Evolutionary conservation across 2,113 vertebrate species (phyloP).

Genomic region (Morone chrysops): DNA sequence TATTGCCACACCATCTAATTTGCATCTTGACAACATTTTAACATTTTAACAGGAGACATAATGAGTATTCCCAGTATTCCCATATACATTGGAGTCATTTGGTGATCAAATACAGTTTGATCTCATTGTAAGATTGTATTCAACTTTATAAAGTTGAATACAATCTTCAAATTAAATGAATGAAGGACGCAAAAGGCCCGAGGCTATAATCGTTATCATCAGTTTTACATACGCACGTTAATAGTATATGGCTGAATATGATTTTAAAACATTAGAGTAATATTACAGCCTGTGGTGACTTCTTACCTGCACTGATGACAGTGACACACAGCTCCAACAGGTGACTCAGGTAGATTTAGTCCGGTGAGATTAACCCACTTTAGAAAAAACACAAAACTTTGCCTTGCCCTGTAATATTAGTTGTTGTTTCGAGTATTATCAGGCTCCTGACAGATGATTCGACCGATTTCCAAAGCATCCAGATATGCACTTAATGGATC

Average conservation of each 20-base stretch:
- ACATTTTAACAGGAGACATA: background rate
- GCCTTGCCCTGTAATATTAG: background rate
- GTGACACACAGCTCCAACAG: constrained; percentile 31
- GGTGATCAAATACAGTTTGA: background rate
- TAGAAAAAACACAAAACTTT: background rate
- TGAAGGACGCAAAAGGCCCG: no score
- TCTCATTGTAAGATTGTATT: background rate
- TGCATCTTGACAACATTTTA: background rate
- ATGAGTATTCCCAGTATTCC: background rate
- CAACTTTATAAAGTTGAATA: background rate
- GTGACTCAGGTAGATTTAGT: constrained; percentile 31
- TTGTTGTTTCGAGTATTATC: background rate
- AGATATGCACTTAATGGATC: background rate
- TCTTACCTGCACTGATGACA: constrained; percentile 49
- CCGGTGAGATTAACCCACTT: background rate
- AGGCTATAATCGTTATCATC: background rate
- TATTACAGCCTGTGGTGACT: background rate
- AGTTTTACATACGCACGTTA: background rate
- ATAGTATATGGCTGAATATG: no score
- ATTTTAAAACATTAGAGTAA: no score
- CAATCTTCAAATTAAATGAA: no score
- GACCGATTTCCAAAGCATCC: background rate
- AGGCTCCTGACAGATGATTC: background rate
- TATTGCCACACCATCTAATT: background rate
- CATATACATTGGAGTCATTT: background rate